Evolutionary conservation across 2,797 vertebrate genomes (phyloP), one percentile per base, ranked within the genome.

Genomic region (Enteromius viviparus): DNA sequence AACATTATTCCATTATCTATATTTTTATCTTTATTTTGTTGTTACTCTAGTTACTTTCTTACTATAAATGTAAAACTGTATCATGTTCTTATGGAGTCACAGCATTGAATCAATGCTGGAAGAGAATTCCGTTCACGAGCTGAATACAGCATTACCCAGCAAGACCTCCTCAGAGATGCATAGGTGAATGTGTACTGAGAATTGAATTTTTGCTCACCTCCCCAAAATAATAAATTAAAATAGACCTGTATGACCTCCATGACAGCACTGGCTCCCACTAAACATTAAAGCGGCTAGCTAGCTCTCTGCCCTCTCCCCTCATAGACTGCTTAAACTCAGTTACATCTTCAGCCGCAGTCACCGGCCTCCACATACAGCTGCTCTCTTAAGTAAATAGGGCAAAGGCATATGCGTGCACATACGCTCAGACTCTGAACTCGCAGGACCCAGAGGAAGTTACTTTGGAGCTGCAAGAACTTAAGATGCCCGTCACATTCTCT

Each of bases 401-500:
- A 66, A n/a, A 51, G 60, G 26, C 42, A 78, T 14, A 65, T 66
- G 76, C 4, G 21, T 78, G 19, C 60, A 78, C 19, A 65, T 49
- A 23, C 0, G 2, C 76, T 66, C 19, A 78, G 17, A 51, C 29
- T 34, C 11, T 49, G 76, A 14, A 68, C 45, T 66, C 1, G 29
- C 14, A 49, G 62, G 77, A n/a, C 62, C 49, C 71, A 34, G 19
- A 78, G 58, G 60, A 78, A 78, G 23, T 49, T 34, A 81, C 69
- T 74, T 81, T 51, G 14, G 19, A 37, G 53, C 70, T 62, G 2
- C 26, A 74, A 55, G 17, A 72, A 45, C 53, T 70, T 45, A 71
- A 71, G 19, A 81, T 72, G 40, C 42, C 55, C 55, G 85, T 82
- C 74, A 66, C 70, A 82, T 79, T 81, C 79, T 42, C 55, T 68